Evolutionary conservation across 2,113 vertebrate genomes (phyloP).

Genomic region (Lophochroa leadbeateri): DNA sequence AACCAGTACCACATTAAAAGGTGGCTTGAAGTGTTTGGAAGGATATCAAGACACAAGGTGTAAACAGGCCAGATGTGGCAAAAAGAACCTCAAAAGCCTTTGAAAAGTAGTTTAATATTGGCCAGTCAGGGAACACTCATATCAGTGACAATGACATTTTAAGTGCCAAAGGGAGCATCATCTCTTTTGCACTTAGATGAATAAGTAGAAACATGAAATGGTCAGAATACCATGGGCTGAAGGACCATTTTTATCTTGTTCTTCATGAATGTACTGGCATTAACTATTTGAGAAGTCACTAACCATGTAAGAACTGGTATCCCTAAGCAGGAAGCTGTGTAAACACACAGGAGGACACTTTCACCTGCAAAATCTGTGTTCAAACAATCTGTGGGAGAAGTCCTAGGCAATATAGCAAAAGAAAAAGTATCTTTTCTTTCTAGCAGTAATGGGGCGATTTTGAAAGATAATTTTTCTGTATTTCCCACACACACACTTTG

Average conservation of each 20-base stretch:
- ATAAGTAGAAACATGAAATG: background rate
- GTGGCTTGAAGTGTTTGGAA: background rate
- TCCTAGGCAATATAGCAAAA: background rate
- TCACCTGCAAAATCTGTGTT: background rate
- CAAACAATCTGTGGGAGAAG: background rate
- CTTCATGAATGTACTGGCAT: background rate
- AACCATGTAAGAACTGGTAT: background rate
- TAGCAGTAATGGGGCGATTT: background rate
- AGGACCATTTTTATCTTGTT: background rate
- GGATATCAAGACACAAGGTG: background rate
- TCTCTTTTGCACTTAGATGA: background rate
- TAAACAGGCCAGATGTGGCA: background rate
- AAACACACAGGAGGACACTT: background rate
- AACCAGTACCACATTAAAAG: background rate
- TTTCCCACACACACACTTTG: fast-evolving
- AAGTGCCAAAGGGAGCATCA: background rate
- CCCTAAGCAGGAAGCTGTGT: background rate
- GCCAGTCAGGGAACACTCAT: background rate
- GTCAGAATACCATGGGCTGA: background rate
- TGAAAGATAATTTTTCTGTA: background rate
- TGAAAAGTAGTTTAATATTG: background rate
- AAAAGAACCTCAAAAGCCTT: background rate
- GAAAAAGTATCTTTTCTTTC: background rate
- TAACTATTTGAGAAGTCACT: background rate
- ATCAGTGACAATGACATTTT: background rate